Evolutionary conservation across 2,797 vertebrate genomes (phyloP).

Genomic region (Trachops cirrhosus): DNA sequence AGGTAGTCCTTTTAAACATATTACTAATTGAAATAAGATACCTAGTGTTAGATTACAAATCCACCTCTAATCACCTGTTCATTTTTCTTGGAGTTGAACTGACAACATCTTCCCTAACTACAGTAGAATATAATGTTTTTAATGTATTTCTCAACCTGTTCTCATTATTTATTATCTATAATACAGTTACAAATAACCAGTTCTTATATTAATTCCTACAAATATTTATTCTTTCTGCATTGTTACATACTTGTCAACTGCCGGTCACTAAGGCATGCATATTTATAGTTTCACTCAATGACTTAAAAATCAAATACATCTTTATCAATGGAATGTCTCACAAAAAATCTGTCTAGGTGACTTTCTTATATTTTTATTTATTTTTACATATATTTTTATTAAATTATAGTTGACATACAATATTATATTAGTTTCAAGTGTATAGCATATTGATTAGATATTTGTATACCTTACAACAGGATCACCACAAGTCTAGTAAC

Average conservation of each 20-base stretch:
- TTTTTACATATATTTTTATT: neutral
- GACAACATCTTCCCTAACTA: neutral
- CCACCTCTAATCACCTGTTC: neutral
- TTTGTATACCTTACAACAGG: too few relatives aligned
- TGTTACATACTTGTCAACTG: slow-evolving; percentile 3
- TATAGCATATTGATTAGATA: too few relatives aligned
- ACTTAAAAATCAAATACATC: neutral
- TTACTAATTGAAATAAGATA: neutral
- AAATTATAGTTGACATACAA: too few relatives aligned
- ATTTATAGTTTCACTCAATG: neutral
- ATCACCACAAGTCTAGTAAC: too few relatives aligned
- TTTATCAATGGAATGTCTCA: neutral
- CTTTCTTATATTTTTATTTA: slow-evolving; percentile 19
- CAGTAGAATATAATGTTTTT: neutral
- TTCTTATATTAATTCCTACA: neutral
- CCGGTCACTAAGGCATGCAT: neutral
- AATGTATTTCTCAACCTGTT: neutral
- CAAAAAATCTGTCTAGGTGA: neutral
- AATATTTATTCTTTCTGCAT: neutral
- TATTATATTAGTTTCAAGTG: too few relatives aligned
- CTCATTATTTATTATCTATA: neutral
- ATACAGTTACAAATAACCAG: neutral
- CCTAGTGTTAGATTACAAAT: neutral
- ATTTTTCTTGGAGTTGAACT: neutral
- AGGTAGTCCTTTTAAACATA: neutral